A percentile compares a stretch with the other conserved stretches of the same genome.
phyloP scores from a whole-genome alignment of 2,888 invertebrate species.

The Exocentrus adspersus region DNA sequence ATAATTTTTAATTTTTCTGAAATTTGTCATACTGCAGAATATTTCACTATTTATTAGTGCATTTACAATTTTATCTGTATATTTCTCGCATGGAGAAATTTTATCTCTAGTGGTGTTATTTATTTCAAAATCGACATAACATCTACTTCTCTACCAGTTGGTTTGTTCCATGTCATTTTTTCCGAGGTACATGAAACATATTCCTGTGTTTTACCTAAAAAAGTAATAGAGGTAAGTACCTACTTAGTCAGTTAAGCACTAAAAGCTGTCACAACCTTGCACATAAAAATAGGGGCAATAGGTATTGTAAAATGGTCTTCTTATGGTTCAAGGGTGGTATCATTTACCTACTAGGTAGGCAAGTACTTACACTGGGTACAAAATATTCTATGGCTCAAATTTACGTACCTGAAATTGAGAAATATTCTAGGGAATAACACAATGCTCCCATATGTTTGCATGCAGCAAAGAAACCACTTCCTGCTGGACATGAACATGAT shows the following conservation, averaged over 20 bases:
- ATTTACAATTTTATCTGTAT: background rate
- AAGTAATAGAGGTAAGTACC: too few relatives aligned
- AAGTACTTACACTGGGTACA: too few relatives aligned
- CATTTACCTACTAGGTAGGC: too few relatives aligned
- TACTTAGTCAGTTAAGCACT: too few relatives aligned
- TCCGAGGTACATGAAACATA: background rate
- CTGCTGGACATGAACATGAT: background rate
- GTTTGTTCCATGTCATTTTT: background rate
- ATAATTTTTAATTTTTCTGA: too few relatives aligned
- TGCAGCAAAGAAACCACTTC: background rate
- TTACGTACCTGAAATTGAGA: background rate
- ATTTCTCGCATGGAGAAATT: background rate
- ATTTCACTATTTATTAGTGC: background rate
- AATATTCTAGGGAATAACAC: background rate
- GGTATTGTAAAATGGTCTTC: too few relatives aligned
- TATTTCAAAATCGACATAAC: background rate
- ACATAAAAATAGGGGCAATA: too few relatives aligned
- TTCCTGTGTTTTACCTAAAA: background rate
- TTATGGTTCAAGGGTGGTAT: too few relatives aligned
- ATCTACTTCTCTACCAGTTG: background rate
- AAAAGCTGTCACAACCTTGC: too few relatives aligned
- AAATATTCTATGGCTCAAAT: too few relatives aligned
- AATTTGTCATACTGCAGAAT: background rate
- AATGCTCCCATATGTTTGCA: background rate
- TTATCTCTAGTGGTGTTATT: background rate